Conservation (phyloP, 2,113 vertebrate genomes). For the Probosciger aterrimus region DNA sequence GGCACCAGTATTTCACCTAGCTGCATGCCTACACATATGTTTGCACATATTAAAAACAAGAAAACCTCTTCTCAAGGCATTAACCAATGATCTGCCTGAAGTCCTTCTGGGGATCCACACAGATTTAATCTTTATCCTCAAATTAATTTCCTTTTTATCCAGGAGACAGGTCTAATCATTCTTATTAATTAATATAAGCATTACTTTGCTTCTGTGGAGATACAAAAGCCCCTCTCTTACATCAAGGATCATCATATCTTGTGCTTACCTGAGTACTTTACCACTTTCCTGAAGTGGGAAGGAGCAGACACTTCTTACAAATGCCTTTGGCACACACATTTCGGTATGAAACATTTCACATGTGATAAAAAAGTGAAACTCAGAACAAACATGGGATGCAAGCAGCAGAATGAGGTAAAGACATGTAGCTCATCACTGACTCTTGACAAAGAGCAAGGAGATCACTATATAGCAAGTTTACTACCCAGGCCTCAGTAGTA, state of each 20-base stretch:
- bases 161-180: background rate
- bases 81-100: background rate
- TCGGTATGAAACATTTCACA: background rate
- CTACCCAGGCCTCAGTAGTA: background rate
- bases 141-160: background rate
- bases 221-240: background rate
- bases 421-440: background rate
- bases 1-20: background rate
- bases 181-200: background rate
- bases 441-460: fast-evolving
- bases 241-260: background rate
- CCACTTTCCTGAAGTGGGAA: background rate
- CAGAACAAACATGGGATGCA: background rate
- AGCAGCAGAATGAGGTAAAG: background rate
- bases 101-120: background rate
- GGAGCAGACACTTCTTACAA: background rate
- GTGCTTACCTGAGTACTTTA: background rate
- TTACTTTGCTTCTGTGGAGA: background rate
- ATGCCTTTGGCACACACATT: background rate
- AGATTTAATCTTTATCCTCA: background rate
- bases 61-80: background rate
- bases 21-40: background rate
- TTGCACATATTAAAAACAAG: background rate
- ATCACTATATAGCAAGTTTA: background rate
- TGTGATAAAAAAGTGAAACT: background rate